Base-by-base conservation (phyloP, 2,888 invertebrate species). In the Pherbina coryleti region DNA sequence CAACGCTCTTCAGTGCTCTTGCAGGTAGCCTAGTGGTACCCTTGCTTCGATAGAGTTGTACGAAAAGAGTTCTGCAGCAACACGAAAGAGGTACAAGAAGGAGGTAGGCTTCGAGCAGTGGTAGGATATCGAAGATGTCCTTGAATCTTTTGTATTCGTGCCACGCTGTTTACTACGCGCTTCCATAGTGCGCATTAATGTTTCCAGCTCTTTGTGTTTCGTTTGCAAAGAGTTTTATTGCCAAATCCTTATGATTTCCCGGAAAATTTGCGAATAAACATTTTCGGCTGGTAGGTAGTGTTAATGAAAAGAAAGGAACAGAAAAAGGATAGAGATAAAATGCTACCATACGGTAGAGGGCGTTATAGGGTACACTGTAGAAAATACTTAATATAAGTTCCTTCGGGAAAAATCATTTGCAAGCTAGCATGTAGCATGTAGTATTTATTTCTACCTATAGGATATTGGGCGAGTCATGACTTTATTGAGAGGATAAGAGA, bases 191-290 rank as follows among this genome's bases (percentile, higher is more conserved):
- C 64, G 57, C 72, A 28, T 60, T 28, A 62, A 17, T 55, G 75
- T 14, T 25, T 19, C 70, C 53, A 51, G 67, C 74, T 79, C 49
- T 44, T 74, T 31, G 57, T 19, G 25, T 70, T 49, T n/a, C 28
- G 53, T 85, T 86, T 83, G 85, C 86, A 85, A 85, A 86, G 85
- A 86, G 86, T 85, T 85, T 86, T 86, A 85, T 83, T 81, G 82
- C 55, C 77, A 34, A 66, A 72, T 73, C 53, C 74, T 74, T 67
- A 44, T 74, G 53, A 66, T 73, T 77, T 77, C 77, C 51, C 4
- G 31, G 77, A 77, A 77, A 11, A 14, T 17, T 77, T 71, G 75
- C 75, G 67, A 75, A 75, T 75, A 66, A 75, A 75, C 55, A 49
- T 28, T 49, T 55, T 75, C 55, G 14, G 0, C 44, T 22, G 11